These are phyloP conservation scores for Gortyna flavago DNA, from an alignment of 2,888 invertebrate species.

Conservation along the genomic window DNA sequence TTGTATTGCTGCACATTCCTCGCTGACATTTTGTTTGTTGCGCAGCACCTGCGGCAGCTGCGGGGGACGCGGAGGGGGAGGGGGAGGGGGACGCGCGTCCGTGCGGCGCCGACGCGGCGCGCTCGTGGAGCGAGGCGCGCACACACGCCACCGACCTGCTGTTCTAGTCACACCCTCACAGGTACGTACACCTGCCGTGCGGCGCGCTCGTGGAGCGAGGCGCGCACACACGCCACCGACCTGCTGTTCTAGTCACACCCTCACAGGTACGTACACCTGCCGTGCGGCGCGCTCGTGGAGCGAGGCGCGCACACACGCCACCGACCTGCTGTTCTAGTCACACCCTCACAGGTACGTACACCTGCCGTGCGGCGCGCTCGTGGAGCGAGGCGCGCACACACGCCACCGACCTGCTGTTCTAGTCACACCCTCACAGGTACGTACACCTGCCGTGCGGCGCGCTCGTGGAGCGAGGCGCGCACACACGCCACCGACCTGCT, in stretches of 20 bases:
- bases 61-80: conserved; percentile 35
- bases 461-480: conserved; percentile 65
- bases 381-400: conserved; percentile 18
- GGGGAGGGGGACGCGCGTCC: conserved; percentile 73
- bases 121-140: conserved; percentile 85
- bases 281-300: conserved; percentile 62
- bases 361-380: conserved; percentile 9
- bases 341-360: conserved; percentile 14
- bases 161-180: conserved; percentile 75
- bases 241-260: conserved; percentile 64
- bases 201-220: conserved; percentile 71
- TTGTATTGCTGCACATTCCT: background rate
- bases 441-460: conserved; percentile 33
- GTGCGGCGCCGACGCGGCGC: conserved; percentile 80
- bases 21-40: background rate
- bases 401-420: conserved; percentile 23
- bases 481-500: conserved; percentile 17
- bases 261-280: conserved; percentile 14
- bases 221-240: conserved; percentile 83
- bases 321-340: conserved; percentile 41
- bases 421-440: conserved; percentile 63
- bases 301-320: conserved; percentile 45
- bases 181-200: conserved; percentile 25
- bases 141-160: conserved; percentile 83
- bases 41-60: conserved; percentile 5